Percentiles rank a stretch among this genome's conserved stretches.
phyloP scores from a whole-genome alignment of 2,113 vertebrate genomes.

The Lophura nycthemera region DNA sequence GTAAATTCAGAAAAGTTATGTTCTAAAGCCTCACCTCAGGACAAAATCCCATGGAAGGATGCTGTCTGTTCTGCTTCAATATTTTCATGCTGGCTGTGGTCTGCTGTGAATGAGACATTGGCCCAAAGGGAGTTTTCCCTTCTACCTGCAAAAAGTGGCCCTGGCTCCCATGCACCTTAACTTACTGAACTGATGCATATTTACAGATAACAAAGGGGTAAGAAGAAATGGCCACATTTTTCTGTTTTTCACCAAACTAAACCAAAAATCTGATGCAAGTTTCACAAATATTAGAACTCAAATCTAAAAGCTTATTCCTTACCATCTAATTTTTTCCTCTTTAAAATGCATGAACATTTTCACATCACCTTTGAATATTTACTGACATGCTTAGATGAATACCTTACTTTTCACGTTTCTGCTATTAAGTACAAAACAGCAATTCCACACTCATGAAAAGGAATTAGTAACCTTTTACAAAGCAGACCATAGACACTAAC shows the following conservation, averaged over 20 bases:
- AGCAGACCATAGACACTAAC: background rate
- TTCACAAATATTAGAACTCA: background rate
- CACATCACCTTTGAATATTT: background rate
- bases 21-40: background rate
- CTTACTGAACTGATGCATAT: background rate
- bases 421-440: background rate
- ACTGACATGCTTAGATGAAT: background rate
- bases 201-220: background rate
- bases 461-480: background rate
- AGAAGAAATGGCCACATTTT: rapidly evolving
- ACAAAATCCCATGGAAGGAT: background rate
- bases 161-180: background rate
- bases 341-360: background rate
- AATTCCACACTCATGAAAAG: background rate
- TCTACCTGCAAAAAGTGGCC: background rate
- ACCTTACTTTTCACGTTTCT: rapidly evolving
- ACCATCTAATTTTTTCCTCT: background rate
- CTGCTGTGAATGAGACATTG: background rate
- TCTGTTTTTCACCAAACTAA: background rate
- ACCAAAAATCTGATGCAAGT: background rate
- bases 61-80: background rate
- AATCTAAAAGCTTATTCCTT: background rate
- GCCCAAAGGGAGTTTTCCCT: background rate
- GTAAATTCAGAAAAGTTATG: background rate
- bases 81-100: background rate